These are phyloP conservation scores for Holothuria glaberrima DNA, from an alignment of 35 echinoderm and acorn worm genomes.

Conservation along the genomic window DNA sequence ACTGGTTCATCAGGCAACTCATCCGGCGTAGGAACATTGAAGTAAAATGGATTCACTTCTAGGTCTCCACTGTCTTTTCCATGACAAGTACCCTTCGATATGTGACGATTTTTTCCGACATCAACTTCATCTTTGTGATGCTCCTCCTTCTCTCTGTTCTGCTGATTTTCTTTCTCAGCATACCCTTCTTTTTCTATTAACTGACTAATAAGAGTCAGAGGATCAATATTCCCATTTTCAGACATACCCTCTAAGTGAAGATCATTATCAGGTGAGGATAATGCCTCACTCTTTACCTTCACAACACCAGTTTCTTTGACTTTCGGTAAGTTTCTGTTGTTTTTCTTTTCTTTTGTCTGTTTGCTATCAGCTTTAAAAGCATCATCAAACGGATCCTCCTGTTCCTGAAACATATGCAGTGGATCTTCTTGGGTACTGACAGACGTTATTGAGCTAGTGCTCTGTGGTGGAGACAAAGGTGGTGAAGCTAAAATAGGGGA, in stretches of 20 bases:
- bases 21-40: constrained; percentile 85
- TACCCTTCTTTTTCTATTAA: constrained; percentile 27
- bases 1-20: constrained; percentile 86
- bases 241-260: constrained; percentile 15
- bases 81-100: not conserved
- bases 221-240: constrained; percentile 16
- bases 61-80: constrained; percentile 41
- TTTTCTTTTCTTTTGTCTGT: constrained; percentile 15
- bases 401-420: constrained; percentile 29
- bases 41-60: constrained; percentile 83
- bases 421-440: constrained; percentile 15
- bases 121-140: constrained; percentile 50
- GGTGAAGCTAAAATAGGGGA: constrained; percentile 15
- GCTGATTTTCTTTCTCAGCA: constrained; percentile 5
- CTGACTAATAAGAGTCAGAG: constrained; percentile 20
- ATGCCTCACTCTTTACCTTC: constrained; percentile 20
- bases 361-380: constrained; percentile 10
- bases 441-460: constrained; percentile 27
- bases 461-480: constrained; percentile 33
- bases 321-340: not conserved
- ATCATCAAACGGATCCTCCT: constrained; percentile 20
- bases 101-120: not conserved
- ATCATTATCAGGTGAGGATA: not conserved
- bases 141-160: constrained; percentile 31
- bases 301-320: constrained; percentile 22